Evolutionary conservation across 2,113 vertebrate genomes (phyloP).

Genomic region (Plecotus auritus): DNA sequence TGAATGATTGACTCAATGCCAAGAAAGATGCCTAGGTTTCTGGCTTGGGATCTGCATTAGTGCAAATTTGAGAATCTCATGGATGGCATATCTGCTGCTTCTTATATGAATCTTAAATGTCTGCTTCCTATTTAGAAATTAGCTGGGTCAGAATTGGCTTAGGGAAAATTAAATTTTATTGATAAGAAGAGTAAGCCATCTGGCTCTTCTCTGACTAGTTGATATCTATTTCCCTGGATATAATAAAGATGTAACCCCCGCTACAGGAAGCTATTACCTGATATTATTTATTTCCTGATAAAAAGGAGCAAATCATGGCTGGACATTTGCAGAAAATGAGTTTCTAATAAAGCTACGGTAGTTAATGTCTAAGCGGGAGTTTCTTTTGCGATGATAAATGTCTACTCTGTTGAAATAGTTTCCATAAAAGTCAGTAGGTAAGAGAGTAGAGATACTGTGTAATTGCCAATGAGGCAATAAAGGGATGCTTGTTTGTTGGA

Average conservation of each 20-base stretch:
- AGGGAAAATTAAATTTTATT: constrained; percentile 81
- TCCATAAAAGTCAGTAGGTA: constrained; percentile 71
- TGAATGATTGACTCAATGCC: background rate
- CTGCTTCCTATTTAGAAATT: constrained; percentile 68
- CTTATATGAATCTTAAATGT: constrained; percentile 23
- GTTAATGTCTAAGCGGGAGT: constrained; percentile 79
- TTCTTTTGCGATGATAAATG: constrained; percentile 76
- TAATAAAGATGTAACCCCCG: constrained; percentile 84
- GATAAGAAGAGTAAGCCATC: constrained; percentile 82
- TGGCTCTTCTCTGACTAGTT: constrained; percentile 80
- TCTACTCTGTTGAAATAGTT: constrained; percentile 71
- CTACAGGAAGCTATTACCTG: constrained; percentile 81
- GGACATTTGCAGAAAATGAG: constrained; percentile 81
- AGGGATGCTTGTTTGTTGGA: constrained; percentile 54
- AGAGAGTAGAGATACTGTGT: constrained; percentile 66
- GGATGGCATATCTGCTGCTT: constrained; percentile 1
- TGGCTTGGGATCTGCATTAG: background rate
- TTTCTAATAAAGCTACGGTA: constrained; percentile 80
- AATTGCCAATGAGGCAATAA: constrained; percentile 60
- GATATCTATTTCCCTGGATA: constrained; percentile 78
- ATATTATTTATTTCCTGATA: constrained; percentile 82
- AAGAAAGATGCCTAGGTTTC: background rate
- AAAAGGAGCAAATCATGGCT: constrained; percentile 79
- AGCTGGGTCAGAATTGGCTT: constrained; percentile 74
- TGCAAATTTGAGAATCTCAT: background rate